Conservation (phyloP, 2,888 invertebrate genomes). For the Dendrolimus houi region DNA sequence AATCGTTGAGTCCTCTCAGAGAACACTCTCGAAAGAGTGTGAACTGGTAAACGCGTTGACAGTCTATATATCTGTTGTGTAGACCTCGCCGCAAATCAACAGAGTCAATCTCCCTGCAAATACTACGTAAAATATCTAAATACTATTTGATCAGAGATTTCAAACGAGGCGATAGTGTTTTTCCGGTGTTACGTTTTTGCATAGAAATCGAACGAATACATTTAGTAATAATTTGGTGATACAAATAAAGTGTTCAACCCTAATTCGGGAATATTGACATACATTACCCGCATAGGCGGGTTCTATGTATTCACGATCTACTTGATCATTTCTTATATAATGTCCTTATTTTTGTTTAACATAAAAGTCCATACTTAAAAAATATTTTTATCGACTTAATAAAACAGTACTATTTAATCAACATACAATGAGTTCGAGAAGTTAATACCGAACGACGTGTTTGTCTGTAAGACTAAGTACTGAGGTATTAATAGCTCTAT, state of each 20-base stretch:
- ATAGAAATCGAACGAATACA: not conserved
- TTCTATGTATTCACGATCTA: too few species aligned
- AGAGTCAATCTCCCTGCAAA: slow-evolving; percentile 53
- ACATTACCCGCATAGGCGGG: too few species aligned
- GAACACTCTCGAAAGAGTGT: slow-evolving; percentile 64
- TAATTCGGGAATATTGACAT: too few species aligned
- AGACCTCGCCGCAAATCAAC: slow-evolving; percentile 44
- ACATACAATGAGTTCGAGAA: not conserved
- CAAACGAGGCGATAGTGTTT: slow-evolving; percentile 14
- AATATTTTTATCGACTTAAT: not conserved
- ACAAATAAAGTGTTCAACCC: too few species aligned
- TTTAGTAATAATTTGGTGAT: too few species aligned
- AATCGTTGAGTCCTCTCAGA: slow-evolving; percentile 26
- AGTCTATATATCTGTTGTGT: slow-evolving; percentile 46
- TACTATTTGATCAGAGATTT: slow-evolving; percentile 58
- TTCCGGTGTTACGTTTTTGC: slow-evolving; percentile 9
- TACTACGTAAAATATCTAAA: slow-evolving; percentile 59
- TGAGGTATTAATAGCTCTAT: not conserved
- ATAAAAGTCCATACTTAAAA: too few species aligned
- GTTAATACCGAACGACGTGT: not conserved
- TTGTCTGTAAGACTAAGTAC: not conserved
- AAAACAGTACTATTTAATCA: not conserved
- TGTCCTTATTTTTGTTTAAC: too few species aligned
- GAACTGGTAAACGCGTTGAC: slow-evolving; percentile 22
- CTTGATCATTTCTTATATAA: too few species aligned